Base-by-base conservation (phyloP, 2,888 invertebrate genomes). In the Clistopyga incitator region DNA sequence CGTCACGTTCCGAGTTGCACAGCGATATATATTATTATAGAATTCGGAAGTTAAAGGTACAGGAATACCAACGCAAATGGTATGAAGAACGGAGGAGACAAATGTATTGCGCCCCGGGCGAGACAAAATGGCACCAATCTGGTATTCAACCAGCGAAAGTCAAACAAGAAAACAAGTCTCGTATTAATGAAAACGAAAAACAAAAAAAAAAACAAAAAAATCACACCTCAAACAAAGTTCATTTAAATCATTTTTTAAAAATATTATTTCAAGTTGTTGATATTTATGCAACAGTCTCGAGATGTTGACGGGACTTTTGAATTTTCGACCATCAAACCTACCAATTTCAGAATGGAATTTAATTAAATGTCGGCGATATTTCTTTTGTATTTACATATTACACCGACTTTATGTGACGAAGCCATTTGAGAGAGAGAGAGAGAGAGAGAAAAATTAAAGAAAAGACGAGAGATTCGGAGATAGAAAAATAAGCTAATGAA, bases 1-100 rank as follows among this genome's bases (percentile, higher is more conserved):
- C 64, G 74, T 75, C 64, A 75, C 74, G 38, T 50, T 20, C 50
- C 47, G 61, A 74, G 50, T 50, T 11, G 74, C 47, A 13, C n/a
- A 25, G 59, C 23, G 34, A 54, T 70, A 70, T 34, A 38, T n/a
- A 23, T 64, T 61, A 34, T 64, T 38, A 38, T 15, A 25, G 47
- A 50, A 38, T 52, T 50, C 61, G 74, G 74, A 50, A 75, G 74
- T 75, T 23, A 52, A 23, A 68, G 50, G 25, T 23, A 64, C n/a
- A 13, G 56, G 23, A 45, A 59, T 59, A 56, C n/a, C n/a, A 4
- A 29, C 42, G 45, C 42, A 3, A 3, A n/a, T 6, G 1, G 45
- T 52, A 75, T 45, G 72, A 72, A 42, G 72, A 72, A 42, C 8
- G 2, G 38, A 38, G n/a, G 61, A 23, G 74, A 75, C 64, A 64